phyloP scores from a whole-genome alignment of 23 tunicate genomes.

The Styela plicata region DNA sequence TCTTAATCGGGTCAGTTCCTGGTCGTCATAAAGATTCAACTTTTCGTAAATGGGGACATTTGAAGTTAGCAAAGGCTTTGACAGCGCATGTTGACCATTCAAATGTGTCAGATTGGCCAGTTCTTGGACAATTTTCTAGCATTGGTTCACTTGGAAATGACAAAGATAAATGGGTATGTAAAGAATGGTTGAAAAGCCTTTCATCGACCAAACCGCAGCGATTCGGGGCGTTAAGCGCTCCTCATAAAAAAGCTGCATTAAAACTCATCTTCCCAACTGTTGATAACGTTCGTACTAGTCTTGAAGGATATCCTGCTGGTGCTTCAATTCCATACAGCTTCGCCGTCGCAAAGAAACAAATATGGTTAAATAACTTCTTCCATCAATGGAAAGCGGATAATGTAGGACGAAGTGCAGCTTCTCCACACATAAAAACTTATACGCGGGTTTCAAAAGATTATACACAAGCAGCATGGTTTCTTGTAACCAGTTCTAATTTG shows the following conservation, averaged over 20 bases:
- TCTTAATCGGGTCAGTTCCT: conserved; percentile 74
- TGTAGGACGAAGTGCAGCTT: conserved; percentile 54
- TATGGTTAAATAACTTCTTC: conserved; percentile 49
- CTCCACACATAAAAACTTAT: conserved; percentile 89
- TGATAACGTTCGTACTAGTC: conserved; percentile 77
- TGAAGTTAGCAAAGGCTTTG: conserved; percentile 51
- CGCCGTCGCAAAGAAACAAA: conserved; percentile 56
- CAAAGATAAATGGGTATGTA: conserved; percentile 79
- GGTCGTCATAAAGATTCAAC: conserved; percentile 62
- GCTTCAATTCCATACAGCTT: conserved; percentile 76
- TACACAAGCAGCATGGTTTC: conserved; percentile 80
- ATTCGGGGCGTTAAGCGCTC: not conserved
- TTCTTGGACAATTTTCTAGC: conserved; percentile 94
- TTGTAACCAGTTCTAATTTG: conserved; percentile 83
- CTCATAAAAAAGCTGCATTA: conserved; percentile 23
- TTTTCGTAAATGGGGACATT: conserved; percentile 68
- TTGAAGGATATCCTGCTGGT: conserved; percentile 93
- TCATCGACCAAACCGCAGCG: conserved; percentile 26
- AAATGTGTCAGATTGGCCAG: conserved; percentile 63
- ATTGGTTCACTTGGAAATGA: conserved; percentile 75
- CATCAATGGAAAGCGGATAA: conserved; percentile 81
- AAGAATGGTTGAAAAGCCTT: conserved; percentile 72
- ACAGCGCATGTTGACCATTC: conserved; percentile 18
- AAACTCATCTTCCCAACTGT: conserved; percentile 85
- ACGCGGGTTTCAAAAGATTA: conserved; percentile 59